phyloP scores from a whole-genome alignment of 2,113 vertebrate genomes.

The Microcebus tavaratra region DNA sequence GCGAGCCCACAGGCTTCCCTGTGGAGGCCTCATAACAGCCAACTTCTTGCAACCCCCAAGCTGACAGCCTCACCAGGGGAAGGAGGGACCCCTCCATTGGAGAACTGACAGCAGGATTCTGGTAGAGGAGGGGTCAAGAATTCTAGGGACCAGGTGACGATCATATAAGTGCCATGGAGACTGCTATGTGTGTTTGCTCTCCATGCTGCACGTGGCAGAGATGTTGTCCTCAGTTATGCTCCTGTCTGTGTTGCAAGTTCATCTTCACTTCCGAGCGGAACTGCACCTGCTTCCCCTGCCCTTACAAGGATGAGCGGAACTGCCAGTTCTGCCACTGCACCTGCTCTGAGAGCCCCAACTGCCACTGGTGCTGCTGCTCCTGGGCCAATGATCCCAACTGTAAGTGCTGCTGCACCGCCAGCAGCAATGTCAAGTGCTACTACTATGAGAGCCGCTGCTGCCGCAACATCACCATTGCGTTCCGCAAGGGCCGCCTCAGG shows the following conservation, averaged over 20 bases:
- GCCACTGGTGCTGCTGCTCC: constrained; percentile 82
- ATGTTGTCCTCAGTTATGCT: constrained; percentile 50
- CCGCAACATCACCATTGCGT: constrained; percentile 43
- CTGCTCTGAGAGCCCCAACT: constrained; percentile 75
- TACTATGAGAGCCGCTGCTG: constrained; percentile 78
- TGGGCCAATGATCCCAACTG: constrained; percentile 79
- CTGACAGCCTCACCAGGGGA: neutral
- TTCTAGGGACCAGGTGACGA: rapidly evolving
- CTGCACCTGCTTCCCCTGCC: constrained; percentile 78
- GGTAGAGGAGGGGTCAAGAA: neutral
- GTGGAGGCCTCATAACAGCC: neutral
- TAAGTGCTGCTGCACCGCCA: constrained; percentile 74
- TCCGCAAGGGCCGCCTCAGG: constrained; percentile 49
- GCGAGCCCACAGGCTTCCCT: neutral
- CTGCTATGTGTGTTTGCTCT: constrained; percentile 64
- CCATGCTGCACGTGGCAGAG: constrained; percentile 72
- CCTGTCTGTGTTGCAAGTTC: constrained; percentile 78
- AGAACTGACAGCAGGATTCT: neutral
- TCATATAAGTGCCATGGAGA: constrained; percentile 30
- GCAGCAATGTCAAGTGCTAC: constrained; percentile 58
- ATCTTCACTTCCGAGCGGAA: constrained; percentile 77
- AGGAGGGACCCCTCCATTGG: neutral
- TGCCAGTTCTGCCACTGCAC: constrained; percentile 80
- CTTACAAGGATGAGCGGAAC: constrained; percentile 57
- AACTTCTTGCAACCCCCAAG: neutral